Evolutionary conservation across 1,140 invertebrate genomes (phyloP), one percentile per base, ranked within the genome.

Genomic region (Aradophagus sp.): DNA sequence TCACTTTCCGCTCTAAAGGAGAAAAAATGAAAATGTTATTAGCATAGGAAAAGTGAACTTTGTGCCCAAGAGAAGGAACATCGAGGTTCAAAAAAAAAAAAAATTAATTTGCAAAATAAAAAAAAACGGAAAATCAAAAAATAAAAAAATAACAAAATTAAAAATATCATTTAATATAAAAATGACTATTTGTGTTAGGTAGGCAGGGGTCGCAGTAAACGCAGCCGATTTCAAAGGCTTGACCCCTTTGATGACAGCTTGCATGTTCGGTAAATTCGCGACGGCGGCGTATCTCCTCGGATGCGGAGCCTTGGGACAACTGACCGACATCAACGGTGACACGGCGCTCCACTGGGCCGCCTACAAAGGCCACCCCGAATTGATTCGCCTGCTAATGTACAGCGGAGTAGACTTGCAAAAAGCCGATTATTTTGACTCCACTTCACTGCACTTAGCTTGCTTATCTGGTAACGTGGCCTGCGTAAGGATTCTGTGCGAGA

Each of bases 331-430:
- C 66, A 96, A 97, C 80, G 95, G 95, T 0, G 95, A 97, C 71
- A 96, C 94, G 2, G 95, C 95, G 0, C 83, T 97, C 3, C 95
- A 97, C 75, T 97, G 95, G 95, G 95, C 95, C 0, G 93, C 93
- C 1, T 97, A 96, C 80, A 97, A 97, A 86, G 95, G 95, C 0
- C 93, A 96, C 76, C 90, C 93, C 0, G 95, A 97, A 75, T 80
- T 97, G 38, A 95, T 96, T 69, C 89, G 93, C 35, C 82, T 97
- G 36, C 85, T 97, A n/a, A 95, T 96, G 80, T 95, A 97, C 79
- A 95, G 93, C 50, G 94, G 94, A 1, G 93, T 94, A 0, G 93
- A 95, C 77, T 86, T 96, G 26, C 91, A 95, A 70, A 95, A 95
- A 81, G 92, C 93, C 1, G 95, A 97, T 82, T 95, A 96, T 81